These are phyloP conservation scores for Otolemur crassicaudatus DNA, from an alignment of 2,797 vertebrate species.

Conservation along the genomic window DNA sequence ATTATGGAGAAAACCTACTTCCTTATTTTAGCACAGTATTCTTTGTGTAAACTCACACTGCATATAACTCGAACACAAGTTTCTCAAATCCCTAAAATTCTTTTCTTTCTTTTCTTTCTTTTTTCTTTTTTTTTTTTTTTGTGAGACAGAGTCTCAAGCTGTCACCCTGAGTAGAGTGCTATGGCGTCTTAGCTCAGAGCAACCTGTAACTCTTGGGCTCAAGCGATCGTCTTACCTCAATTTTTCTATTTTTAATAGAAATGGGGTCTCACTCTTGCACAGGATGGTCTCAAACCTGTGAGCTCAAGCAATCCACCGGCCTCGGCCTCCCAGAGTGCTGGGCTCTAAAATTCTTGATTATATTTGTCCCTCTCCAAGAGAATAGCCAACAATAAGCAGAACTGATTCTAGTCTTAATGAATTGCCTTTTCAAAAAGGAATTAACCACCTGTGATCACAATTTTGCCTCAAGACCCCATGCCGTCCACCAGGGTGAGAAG, in stretches of 20 bases:
- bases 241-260: no score
- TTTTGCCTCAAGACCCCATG: background rate
- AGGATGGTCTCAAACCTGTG: no score
- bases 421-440: slow-evolving; percentile 46
- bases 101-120: background rate
- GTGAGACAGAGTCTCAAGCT: no score
- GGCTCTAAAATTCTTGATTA: background rate
- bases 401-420: slow-evolving; percentile 26
- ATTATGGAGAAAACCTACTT: background rate
- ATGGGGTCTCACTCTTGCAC: no score
- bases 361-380: slow-evolving; percentile 5
- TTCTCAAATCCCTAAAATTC: slow-evolving; percentile 27
- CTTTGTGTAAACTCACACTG: background rate
- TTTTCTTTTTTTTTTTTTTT: no score
- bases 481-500: background rate
- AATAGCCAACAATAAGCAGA: background rate
- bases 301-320: no score
- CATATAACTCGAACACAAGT: background rate
- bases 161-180: no score
- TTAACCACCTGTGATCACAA: background rate
- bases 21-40: background rate
- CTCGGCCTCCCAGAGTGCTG: no score
- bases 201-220: no score
- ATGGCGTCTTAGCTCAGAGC: no score
- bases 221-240: no score